Evolutionary conservation across 35 echinoderm and acorn worm genomes (phyloP), one percentile per base, ranked within the genome.

Genomic region (Acanthaster planci): DNA sequence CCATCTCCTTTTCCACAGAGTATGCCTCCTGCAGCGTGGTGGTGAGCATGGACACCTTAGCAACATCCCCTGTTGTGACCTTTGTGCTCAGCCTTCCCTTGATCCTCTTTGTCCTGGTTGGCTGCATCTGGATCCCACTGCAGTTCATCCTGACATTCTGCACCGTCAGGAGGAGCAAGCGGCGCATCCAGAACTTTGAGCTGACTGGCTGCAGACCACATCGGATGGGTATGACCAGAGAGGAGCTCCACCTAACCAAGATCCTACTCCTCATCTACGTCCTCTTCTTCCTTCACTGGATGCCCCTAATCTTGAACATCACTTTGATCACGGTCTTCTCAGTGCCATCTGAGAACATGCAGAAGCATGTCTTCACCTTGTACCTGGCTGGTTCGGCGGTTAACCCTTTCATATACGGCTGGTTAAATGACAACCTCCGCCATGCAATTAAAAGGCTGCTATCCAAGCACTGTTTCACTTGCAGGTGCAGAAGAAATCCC

Each of bases 201-300:
- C 34, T 34, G 26, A 26, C 64, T 6, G 14, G 64, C 14, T 26
- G 34, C 64, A 2, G 64, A 10, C 64, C 64, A 14, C 64, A 27
- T 2, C 23, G 64, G 30, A 10, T 23, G 1, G 64, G 64, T 10
- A 2, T 72, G 26, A 36, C 64, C 26, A 72, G 15, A 72, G 64
- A 72, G 34, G 56, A 80, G 37, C 9, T 88, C 32, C 72, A 51
- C 35, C 23, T 80, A 37, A 18, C 53, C 12, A 30, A 39, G 51
- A 58, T 81, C 52, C 36, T 39, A 17, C 34, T 78, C 77, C 21
- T 80, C 51, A 54, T 56, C 77, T 47, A 67, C 34, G 21, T 29
- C 27, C 27, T 80, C 77, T 16, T 78, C 78, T 39, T 81, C 27
- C 78, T 78, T 22, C 16, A 80, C 76, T 67, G 86, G 86, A 27